Base-by-base conservation (phyloP, 2,888 invertebrate genomes). In the Catocala nupta region DNA sequence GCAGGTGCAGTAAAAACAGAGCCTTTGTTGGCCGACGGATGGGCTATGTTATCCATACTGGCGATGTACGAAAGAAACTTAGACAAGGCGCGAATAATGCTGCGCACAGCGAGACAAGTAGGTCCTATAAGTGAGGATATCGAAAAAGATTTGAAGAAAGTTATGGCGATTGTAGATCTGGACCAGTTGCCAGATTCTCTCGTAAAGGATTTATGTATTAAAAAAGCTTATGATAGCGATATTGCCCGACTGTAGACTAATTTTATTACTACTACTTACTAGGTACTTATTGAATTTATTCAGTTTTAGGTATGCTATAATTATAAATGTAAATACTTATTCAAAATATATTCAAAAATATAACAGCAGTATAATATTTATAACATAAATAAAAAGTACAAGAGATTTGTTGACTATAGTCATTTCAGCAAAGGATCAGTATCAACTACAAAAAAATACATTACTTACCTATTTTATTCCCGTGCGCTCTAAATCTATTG, bases 1-100 rank as follows among this genome's bases (percentile, higher is more conserved):
- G 82, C 91, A 0, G 87, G 74, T 45, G 90, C 93, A 45, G 91
- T 93, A 0, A 90, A 90, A 59, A 61, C 79, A 25, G 94, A 93
- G 66, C 92, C 93, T 1, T 72, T 86, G 34, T 75, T 93, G 36
- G 83, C 93, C 5, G 92, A 94, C 73, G 94, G 88, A 0, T 94
- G 94, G 94, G 92, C 91, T 4, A 77, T 91, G 66, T 70, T 94
- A 66, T 86, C 89, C n/a, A 53, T 91, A 13, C 70, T 92, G 44
- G 91, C 91, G 8, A 86, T 92, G 82, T 77, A 83, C 50, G 84
- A 88, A 44, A 83, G 80, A 51, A 78, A 90, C 33, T 16, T 88
- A 1, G 79, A 90, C 8, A 90, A 86, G 70, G 92, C 91, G 1
- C 83, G 84, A 50, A 77, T 82, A 1, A 86, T 92, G 87, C 71